Evolutionary conservation across 2,888 invertebrate species (phyloP), one percentile per base, ranked within the genome.

Genomic region (Amphipyra tragopoginis): DNA sequence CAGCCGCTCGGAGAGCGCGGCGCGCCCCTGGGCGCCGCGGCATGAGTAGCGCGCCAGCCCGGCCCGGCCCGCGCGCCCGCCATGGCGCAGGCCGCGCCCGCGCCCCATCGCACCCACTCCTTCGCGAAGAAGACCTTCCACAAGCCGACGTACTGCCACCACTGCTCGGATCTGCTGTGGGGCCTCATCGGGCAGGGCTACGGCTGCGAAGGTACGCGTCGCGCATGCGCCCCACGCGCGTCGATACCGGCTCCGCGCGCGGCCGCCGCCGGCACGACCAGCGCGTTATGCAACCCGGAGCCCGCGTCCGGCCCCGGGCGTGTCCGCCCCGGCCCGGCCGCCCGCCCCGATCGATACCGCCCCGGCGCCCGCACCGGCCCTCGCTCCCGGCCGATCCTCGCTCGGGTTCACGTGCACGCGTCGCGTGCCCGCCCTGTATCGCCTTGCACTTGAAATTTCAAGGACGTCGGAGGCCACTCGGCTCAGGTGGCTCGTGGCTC

Each of bases 41-140:
- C 92, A 93, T 94, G 94, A 93, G 93, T 92, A 92, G 93, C 92
- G 93, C 93, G 93, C 90, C 87, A 84, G 91, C 91, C 87, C 91
- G 92, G 93, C 93, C 91, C 93, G 94, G 93, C 93, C 92, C 91
- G 91, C 88, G 93, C 93, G 92, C 92, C 93, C 91, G 93, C 93
- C 93, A 93, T 93, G 94, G 94, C 94, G 94, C 94, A 93, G 94
- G 94, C 94, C 94, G 93, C 93, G 94, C 95, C 94, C 94, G 95
- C 95, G 95, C 95, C 95, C 91, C 95, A 95, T 93, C 94, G 95
- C 95, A 95, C 95, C 93, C 99, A 99, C 97, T 98, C 98, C 96
- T 99, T 99, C 97, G 97, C 97, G 95, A 99, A 99, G 97, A 99
- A 99, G 96, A 99, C 99, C 95, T 99, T 99, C 97, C 99, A 99